These are phyloP conservation scores for Chrysaora quinquecirrha DNA, from an alignment of 30 jellyfish, hydroid and myxozoan species.

Conservation along the genomic window DNA sequence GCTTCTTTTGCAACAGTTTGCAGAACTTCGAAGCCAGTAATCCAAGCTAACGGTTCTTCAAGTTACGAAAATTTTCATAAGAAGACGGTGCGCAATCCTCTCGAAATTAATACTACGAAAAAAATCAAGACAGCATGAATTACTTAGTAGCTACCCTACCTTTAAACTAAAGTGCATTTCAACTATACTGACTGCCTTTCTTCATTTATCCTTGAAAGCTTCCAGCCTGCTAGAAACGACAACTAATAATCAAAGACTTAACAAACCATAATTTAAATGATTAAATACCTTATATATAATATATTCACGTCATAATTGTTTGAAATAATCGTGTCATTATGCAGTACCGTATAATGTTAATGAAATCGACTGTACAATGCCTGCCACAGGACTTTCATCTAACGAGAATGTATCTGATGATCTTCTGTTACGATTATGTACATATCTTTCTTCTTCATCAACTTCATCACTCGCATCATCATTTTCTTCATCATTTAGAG, in stretches of 20 bases:
- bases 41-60: no score
- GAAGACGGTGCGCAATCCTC: no score
- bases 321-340: neutral
- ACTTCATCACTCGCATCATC: conserved; percentile 42
- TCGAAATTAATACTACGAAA: no score
- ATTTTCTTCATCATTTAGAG: conserved; percentile 21
- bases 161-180: no score
- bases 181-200: no score
- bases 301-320: neutral
- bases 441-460: conserved; percentile 62
- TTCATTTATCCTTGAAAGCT: neutral
- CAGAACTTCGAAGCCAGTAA: no score
- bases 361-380: conserved; percentile 65
- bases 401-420: conserved; percentile 33
- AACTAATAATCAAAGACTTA: no score
- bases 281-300: no score
- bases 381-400: conserved; percentile 82
- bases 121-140: no score
- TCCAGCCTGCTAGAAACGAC: conserved; percentile 19
- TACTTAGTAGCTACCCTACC: no score
- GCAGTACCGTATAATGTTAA: conserved; percentile 93
- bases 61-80: no score
- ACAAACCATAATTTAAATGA: neutral
- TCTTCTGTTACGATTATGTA: conserved; percentile 23
- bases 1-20: no score